These are phyloP conservation scores for Archips crataeganus DNA, from an alignment of 2,888 invertebrate species.

Conservation along the genomic window DNA sequence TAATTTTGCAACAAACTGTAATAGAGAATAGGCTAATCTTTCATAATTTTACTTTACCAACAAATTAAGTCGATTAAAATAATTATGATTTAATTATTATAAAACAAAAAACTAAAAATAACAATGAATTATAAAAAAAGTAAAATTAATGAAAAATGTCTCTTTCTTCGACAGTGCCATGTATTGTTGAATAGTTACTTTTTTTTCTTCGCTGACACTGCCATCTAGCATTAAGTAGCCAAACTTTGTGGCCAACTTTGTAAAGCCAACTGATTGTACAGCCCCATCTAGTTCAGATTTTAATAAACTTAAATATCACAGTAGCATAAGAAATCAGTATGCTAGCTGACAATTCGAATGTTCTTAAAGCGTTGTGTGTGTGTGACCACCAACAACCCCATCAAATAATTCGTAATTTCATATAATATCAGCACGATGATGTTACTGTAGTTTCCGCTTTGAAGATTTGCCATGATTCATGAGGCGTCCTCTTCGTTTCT, in stretches of 20 bases:
- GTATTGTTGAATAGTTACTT: not conserved
- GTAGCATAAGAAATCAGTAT: not conserved
- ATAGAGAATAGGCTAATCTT: slow-evolving; percentile 20
- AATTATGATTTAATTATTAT: no score
- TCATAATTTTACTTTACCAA: slow-evolving; percentile 2
- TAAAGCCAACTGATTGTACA: not conserved
- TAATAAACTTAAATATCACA: not conserved
- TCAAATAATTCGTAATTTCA: no score
- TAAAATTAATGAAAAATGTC: no score
- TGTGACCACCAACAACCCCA: no score
- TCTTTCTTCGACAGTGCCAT: not conserved
- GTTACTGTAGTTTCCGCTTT: no score
- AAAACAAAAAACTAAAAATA: no score
- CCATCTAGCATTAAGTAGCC: not conserved
- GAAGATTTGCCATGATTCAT: not conserved
- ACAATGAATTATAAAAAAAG: no score
- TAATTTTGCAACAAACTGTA: not conserved
- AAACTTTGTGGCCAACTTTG: not conserved
- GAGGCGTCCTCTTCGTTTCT: no score
- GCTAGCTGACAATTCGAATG: not conserved
- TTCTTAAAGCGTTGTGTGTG: no score
- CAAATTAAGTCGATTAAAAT: not conserved
- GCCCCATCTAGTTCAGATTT: not conserved
- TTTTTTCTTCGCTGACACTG: not conserved
- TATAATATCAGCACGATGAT: not conserved